Evolutionary conservation across 2,113 vertebrate genomes (phyloP).

Genomic region (Mustela nigripes): DNA sequence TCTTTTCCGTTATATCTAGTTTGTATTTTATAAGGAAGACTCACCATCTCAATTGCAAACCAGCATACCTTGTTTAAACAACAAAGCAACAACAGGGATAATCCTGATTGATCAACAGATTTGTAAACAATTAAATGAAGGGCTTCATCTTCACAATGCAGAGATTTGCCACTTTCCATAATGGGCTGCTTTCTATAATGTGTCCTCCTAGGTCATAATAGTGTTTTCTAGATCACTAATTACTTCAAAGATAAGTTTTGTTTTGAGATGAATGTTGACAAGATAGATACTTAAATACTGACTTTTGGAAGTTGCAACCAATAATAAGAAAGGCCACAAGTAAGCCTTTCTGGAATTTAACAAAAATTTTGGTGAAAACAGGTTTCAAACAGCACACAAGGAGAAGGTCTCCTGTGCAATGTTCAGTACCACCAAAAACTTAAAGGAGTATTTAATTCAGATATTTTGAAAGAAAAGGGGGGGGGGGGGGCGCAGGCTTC

Average conservation of each 20-base stretch:
- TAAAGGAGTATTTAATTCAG: neutral
- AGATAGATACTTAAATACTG: neutral
- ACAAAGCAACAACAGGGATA: neutral
- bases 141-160: neutral
- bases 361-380: neutral
- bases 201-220: neutral
- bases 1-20: neutral
- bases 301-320: neutral
- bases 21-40: neutral
- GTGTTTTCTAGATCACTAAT: neutral
- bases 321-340: neutral
- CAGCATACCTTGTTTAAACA: neutral
- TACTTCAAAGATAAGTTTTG: neutral
- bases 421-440: neutral
- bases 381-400: neutral
- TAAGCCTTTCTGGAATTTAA: neutral
- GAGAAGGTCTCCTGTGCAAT: neutral
- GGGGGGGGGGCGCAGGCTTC: rapidly evolving
- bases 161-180: neutral
- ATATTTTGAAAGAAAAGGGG: neutral
- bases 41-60: neutral
- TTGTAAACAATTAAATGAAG: neutral
- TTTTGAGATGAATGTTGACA: neutral
- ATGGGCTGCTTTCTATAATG: neutral
- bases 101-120: neutral